Evolutionary conservation across 2,797 vertebrate species (phyloP), one percentile per base, ranked within the genome.

Genomic region (Pteronotus mesoamericanus): DNA sequence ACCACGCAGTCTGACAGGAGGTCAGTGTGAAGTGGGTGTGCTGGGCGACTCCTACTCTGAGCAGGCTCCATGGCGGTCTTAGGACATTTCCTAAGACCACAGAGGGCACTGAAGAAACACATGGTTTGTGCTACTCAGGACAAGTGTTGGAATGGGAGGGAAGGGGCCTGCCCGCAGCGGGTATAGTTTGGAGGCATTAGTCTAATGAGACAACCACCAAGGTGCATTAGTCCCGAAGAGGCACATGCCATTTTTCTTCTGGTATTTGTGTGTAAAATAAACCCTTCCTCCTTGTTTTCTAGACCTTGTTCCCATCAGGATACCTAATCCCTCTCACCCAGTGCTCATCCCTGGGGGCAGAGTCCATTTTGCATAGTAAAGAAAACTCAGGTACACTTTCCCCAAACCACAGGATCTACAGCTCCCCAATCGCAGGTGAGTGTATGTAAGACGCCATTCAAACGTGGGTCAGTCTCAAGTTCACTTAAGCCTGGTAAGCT

Each of bases 301-400:
- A 99, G 99, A 98, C 99, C 68, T 98, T 99, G 94, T 98, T 99
- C 1, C 99, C 99, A 0, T 99, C 99, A 19, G 99, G 99, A 89
- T 99, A 99, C 97, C 98, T 99, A 92, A 99, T 99, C 97, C 99
- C 99, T 37, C 98, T 99, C 94, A 97, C 99, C 75, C 99, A 99
- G 96, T 99, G 97, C 95, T 98, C 97, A 86, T 98, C 96, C 75
- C 97, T 98, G 97, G 98, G 98, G 98, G 98, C 93, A 98, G 99
- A 96, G 86, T 96, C 95, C 97, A 97, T 75, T 37, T 91, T 98
- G 92, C 92, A 97, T 94, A 97, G 72, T 79, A 97, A 74, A 88
- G 98, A 98, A 98, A 99, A 97, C 92, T 83, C 98, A 89, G 97
- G 98, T 39, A 91, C 98, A 2, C 96, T 96, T 64, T 98, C 99